Evolutionary conservation across 2,797 vertebrate species (phyloP), one percentile per base, ranked within the genome.

Genomic region (Epinephelus awoara): DNA sequence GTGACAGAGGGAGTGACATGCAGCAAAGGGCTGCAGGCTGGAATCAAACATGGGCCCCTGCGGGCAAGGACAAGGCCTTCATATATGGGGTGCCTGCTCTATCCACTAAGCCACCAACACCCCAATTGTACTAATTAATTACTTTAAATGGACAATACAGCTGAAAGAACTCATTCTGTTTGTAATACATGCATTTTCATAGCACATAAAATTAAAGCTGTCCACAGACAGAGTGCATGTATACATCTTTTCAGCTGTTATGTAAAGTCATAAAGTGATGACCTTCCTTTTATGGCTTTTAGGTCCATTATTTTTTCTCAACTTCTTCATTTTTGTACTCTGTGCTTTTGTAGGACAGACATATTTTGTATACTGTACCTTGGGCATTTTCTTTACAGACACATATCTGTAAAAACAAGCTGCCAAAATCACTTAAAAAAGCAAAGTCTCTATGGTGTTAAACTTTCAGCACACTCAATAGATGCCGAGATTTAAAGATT

Each of bases 401-500:
- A 58, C 38, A 14, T 21, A 77, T 77, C n/a, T 67, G 52, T 44
- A 72, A 64, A 75, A 75, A 66, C 42, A 56, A 3, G 27, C 62
- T 69, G 77, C 50, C 76, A 82, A 50, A 61, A 65, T 77, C 65
- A 72, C 69, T 75, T 21, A 59, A 58, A 72, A 46, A 42, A 55
- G 56, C 34, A 75, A 52, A 75, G 40, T 63, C 75, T 77, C 73
- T 50, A 40, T 51, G 38, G 70, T 25, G 54, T 58, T 44, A 14
- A 66, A 63, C 67, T 82, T 34, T 65, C 55, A 77, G 49, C 56
- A 13, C 38, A 42, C 67, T 64, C 44, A 15, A 29, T 19, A 56
- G 68, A 70, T 58, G 57, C 54, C 69, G 74, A 68, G 64, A 79
- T 90, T 70, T 84, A 61, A 71, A 75, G 57, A 72, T 82, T 67